A percentile compares a stretch with the other conserved stretches of the same genome.
Evolutionary conservation across 2,888 invertebrate genomes (phyloP).

Genomic region (Xanthia togata): DNA sequence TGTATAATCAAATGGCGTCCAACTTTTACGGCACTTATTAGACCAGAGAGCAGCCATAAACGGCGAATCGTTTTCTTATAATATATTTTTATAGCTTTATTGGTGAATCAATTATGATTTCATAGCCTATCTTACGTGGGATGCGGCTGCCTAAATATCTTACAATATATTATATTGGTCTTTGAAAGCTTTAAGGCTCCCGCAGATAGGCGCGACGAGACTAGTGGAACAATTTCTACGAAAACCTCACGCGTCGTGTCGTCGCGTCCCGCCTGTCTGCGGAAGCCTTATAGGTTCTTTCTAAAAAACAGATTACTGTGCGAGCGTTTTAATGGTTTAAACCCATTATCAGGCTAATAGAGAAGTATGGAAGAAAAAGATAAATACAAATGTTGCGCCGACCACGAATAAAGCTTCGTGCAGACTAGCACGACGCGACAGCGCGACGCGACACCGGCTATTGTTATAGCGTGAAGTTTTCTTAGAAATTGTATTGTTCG

Average conservation of each 20-base stretch:
- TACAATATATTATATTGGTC: neutral
- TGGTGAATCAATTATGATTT: slow-evolving; percentile 32
- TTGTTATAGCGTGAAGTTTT: no score
- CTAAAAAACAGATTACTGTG: neutral
- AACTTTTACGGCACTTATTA: slow-evolving; percentile 18
- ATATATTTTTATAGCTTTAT: slow-evolving; percentile 47
- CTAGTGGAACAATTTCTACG: no score
- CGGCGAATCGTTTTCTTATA: slow-evolving; percentile 1
- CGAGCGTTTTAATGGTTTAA: neutral
- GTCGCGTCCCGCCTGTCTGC: no score
- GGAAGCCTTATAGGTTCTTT: neutral
- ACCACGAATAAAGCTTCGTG: neutral
- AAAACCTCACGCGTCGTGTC: no score
- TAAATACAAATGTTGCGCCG: neutral
- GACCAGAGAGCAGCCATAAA: slow-evolving; percentile 27
- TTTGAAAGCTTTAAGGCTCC: slow-evolving; percentile 6
- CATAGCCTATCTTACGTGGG: slow-evolving; percentile 27
- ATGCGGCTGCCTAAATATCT: slow-evolving; percentile 3
- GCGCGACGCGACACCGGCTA: no score
- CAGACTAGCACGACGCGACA: no score
- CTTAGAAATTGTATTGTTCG: no score
- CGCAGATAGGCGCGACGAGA: no score
- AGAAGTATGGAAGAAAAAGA: neutral
- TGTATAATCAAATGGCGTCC: slow-evolving; percentile 31
- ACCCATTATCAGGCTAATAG: slow-evolving; percentile 1